Conservation (phyloP, 2,797 vertebrate species). For the Tauraco hartlaubi region DNA sequence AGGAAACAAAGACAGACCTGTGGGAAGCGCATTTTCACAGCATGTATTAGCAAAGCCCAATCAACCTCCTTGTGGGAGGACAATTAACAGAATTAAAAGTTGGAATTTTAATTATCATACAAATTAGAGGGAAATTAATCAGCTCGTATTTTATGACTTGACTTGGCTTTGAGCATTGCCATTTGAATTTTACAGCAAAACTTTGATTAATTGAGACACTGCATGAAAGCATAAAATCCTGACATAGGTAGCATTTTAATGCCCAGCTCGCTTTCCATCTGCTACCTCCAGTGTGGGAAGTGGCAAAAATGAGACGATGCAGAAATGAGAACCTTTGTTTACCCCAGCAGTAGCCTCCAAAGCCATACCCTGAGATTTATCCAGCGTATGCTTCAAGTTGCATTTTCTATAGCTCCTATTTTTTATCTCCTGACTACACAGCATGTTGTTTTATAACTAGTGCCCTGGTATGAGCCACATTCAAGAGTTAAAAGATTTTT, state of each 20-base stretch:
- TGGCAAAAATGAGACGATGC: not conserved
- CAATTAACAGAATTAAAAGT: constrained; percentile 82
- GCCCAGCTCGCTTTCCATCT: not conserved
- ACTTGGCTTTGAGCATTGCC: constrained; percentile 56
- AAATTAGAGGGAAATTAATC: constrained; percentile 85
- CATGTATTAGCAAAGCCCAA: constrained; percentile 70
- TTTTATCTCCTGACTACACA: not conserved
- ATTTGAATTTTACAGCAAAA: constrained; percentile 73
- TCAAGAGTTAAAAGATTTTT: not conserved
- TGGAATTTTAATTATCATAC: constrained; percentile 84
- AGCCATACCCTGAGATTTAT: not conserved
- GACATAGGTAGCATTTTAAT: constrained; percentile 59
- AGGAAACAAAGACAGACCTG: constrained; percentile 67
- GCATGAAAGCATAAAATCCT: constrained; percentile 65
- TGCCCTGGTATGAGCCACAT: not conserved
- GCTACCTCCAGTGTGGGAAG: not conserved
- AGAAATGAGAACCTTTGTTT: not conserved
- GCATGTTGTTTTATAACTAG: not conserved
- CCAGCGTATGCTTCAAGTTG: not conserved
- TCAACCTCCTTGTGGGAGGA: constrained; percentile 81
- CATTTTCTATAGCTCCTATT: not conserved
- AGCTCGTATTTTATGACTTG: constrained; percentile 74
- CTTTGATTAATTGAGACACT: constrained; percentile 82
- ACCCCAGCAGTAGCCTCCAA: not conserved
- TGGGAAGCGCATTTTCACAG: constrained; percentile 67